Percentiles rank a stretch among this genome's conserved stretches.
phyloP scores from a whole-genome alignment of 2,113 vertebrate species.

The Garra rufa region DNA sequence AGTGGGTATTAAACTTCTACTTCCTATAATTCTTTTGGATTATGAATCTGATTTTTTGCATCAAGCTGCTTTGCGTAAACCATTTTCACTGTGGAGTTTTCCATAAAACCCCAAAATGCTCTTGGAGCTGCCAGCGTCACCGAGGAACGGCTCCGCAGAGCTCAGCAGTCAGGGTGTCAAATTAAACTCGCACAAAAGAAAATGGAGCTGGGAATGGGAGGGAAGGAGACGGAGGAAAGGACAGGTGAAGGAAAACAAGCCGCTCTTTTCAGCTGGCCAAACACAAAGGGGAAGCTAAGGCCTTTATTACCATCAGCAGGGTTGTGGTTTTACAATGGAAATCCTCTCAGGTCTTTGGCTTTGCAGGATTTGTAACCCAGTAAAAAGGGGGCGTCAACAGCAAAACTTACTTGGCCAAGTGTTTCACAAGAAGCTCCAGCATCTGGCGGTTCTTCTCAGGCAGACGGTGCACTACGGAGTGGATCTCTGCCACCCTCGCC shows the following conservation, averaged over 20 bases:
- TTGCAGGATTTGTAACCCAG: not conserved
- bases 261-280: not conserved
- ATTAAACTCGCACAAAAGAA: constrained; percentile 26
- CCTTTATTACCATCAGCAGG: constrained; percentile 25
- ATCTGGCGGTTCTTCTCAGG: constrained; percentile 98
- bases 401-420: constrained; percentile 89
- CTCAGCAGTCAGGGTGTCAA: constrained; percentile 17
- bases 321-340: constrained; percentile 14
- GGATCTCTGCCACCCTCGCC: constrained; percentile 89
- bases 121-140: too few species aligned
- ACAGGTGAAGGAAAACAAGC: not conserved
- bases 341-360: constrained; percentile 29
- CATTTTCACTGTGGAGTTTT: not conserved
- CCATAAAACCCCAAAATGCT: not conserved
- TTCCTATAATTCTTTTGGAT: not conserved
- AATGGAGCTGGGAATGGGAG: not conserved
- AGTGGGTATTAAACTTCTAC: not conserved
- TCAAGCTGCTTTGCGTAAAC: not conserved
- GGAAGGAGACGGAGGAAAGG: not conserved
- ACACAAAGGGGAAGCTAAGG: constrained; percentile 3
- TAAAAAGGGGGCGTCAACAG: not conserved
- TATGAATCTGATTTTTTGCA: not conserved
- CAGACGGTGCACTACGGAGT: constrained; percentile 89
- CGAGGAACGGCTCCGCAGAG: not conserved
- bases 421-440: constrained; percentile 94